Base-by-base conservation (phyloP, 2,797 vertebrate genomes). In the Labeo calbasu region DNA sequence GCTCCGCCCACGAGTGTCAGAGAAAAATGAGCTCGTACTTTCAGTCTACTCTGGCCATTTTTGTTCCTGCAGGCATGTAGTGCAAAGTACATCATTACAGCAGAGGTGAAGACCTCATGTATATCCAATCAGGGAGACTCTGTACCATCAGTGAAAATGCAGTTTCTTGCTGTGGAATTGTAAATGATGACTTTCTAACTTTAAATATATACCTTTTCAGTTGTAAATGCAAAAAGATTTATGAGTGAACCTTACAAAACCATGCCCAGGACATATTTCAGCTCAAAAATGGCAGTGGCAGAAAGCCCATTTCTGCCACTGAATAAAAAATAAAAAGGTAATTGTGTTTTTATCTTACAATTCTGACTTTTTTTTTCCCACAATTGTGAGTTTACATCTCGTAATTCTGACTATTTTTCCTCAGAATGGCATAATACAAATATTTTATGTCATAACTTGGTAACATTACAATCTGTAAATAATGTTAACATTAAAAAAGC, bases 21-120 rank as follows among this genome's bases (percentile, higher is more conserved):
- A 86, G 81, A 83, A 72, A 87, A 86, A 87, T 73, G 40, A 86
- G 79, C 73, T 77, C 43, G 4, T 46, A 84, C 73, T 86, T 86
- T 55, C 77, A 82, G 70, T 32, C 15, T 51, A 68, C 28, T 40
- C 43, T 36, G 57, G 23, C 51, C 70, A 8, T 65, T 63, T 78
- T 70, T 50, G 40, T 77, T 51, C 36, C 66, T 65, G 55, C 63
- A 75, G 57, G n/a, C n/a, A 28, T 82, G 40, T 12, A 73, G 23
- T 53, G 19, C 48, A 23, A 77, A 46, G 51, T 46, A 65, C n/a
- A 55, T 72, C 57, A 75, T 59, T 68, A 66, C 61, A 66, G 75
- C 66, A 55, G 73, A 25, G 68, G 75, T 78, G 57, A 84, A 66
- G 55, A 71, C 72, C 72, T 79, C 53, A 77, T 84, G 85, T 72